Conservation (phyloP, 2,113 vertebrate genomes). For the Cepphus grylle region DNA sequence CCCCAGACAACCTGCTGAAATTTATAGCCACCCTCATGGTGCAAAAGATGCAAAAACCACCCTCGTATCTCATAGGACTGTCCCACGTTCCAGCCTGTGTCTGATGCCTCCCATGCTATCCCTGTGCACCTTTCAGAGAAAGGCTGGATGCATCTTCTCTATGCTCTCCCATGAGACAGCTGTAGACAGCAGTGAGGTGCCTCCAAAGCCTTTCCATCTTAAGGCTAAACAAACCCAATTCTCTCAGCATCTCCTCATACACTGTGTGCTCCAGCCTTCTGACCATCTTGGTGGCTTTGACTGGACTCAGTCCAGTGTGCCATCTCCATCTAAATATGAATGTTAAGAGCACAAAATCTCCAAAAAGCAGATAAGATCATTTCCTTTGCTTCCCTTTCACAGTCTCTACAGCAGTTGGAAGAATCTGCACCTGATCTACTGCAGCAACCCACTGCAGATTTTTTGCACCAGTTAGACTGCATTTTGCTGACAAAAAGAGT, state of each 20-base stretch:
- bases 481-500: not conserved
- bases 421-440: not conserved
- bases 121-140: not conserved
- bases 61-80: not conserved
- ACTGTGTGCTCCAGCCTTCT: not conserved
- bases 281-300: not conserved
- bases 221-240: not conserved
- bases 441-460: not conserved
- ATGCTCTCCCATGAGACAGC: not conserved
- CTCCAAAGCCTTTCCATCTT: not conserved
- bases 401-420: not conserved
- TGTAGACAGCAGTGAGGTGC: not conserved
- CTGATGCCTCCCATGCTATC: not conserved
- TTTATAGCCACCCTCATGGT: not conserved
- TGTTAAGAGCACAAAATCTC: not conserved
- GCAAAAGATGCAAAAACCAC: not conserved
- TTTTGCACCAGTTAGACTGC: not conserved
- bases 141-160: not conserved
- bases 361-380: fast-evolving
- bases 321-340: not conserved
- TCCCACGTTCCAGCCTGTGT: not conserved
- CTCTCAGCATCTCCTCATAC: not conserved
- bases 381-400: not conserved
- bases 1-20: not conserved
- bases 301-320: not conserved